A percentile compares a stretch with the other conserved stretches of the same genome.
Conservation (phyloP, 2,888 invertebrate genomes). For the Machimus atricapillus region DNA sequence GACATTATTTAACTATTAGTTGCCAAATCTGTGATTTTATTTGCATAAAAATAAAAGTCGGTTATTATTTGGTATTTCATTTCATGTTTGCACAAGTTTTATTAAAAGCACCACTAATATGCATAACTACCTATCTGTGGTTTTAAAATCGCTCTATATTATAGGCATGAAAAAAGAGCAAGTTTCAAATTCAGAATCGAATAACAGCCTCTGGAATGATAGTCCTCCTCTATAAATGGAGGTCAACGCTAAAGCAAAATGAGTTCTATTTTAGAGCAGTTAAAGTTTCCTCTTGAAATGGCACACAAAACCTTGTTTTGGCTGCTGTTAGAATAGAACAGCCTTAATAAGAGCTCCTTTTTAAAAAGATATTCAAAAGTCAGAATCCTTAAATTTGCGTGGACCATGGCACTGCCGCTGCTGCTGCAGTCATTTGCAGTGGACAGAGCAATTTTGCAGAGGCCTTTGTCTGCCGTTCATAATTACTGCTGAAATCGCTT, state of each 20-base stretch:
- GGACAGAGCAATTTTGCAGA: not conserved
- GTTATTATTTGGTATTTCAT: no score
- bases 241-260: not conserved
- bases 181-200: not conserved
- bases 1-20: no score
- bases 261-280: not conserved
- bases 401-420: not conserved
- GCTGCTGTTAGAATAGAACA: not conserved
- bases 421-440: not conserved
- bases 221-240: not conserved
- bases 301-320: not conserved
- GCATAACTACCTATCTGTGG: no score
- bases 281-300: not conserved
- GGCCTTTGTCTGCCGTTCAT: not conserved
- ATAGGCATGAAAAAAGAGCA: not conserved
- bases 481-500: not conserved
- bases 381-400: not conserved
- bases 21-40: no score
- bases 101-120: no score
- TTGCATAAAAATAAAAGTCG: no score
- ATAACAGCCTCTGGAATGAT: not conserved
- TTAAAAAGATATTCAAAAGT: not conserved
- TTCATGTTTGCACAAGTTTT: no score
- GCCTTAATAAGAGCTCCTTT: not conserved
- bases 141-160: not conserved